Conservation (phyloP, 2,113 vertebrate species). For the Apodemus speciosus region DNA sequence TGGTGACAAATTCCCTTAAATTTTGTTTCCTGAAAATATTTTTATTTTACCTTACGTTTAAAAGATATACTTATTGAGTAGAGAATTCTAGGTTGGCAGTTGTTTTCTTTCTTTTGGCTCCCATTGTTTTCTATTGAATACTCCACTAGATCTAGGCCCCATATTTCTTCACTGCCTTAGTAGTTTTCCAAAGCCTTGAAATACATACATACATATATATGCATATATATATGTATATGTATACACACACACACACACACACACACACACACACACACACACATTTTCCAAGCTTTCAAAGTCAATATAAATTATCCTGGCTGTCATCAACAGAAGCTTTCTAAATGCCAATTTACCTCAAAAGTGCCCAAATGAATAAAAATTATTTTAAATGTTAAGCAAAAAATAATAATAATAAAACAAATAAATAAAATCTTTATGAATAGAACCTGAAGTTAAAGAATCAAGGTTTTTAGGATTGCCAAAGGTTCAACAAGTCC, state of each 20-base stretch:
- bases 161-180: conserved; percentile 31
- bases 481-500: conserved; percentile 47
- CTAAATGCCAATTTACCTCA: conserved; percentile 10
- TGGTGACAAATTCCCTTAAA: conserved; percentile 57
- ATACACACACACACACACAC: background rate
- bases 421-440: background rate
- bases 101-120: conserved; percentile 49
- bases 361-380: conserved; percentile 38
- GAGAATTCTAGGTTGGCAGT: conserved; percentile 24
- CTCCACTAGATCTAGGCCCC: conserved; percentile 12
- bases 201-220: background rate
- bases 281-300: background rate
- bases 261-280: background rate
- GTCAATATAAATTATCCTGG: conserved; percentile 20
- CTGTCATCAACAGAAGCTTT: conserved; percentile 20
- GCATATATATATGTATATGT: background rate
- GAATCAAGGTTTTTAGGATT: background rate
- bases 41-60: conserved; percentile 51
- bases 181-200: conserved; percentile 45
- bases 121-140: conserved; percentile 25
- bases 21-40: conserved; percentile 64
- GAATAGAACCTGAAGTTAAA: conserved; percentile 18
- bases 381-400: conserved; percentile 40
- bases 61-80: conserved; percentile 53
- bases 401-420: background rate